A percentile compares a stretch with the other conserved stretches of the same genome.
Evolutionary conservation across 2,888 invertebrate genomes (phyloP).

Genomic region (Trissoscelio sp.): DNA sequence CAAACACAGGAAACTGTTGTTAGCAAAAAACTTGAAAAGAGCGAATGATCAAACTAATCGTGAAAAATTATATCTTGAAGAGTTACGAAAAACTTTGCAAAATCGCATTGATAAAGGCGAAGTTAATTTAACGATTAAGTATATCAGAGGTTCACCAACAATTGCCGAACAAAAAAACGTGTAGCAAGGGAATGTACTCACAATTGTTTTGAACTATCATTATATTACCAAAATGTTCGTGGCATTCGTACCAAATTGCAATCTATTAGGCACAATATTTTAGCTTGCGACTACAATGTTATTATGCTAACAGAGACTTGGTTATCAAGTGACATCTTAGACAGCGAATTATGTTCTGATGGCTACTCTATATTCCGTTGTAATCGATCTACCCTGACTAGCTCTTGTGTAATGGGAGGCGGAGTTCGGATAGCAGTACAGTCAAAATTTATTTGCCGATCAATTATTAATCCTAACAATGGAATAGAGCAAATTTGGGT

Average conservation of each 20-base stretch:
- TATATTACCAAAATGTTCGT: slow-evolving; percentile 26
- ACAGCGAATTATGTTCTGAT: neutral
- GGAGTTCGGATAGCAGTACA: slow-evolving; percentile 2
- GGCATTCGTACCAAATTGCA: slow-evolving; percentile 5
- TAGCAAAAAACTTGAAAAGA: neutral
- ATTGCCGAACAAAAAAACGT: slow-evolving; percentile 3
- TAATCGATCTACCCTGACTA: neutral
- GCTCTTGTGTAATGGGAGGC: neutral
- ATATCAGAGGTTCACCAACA: neutral
- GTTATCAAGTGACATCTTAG: neutral
- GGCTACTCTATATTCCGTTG: neutral
- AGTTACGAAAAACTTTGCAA: neutral
- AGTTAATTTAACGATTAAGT: slow-evolving; percentile 1
- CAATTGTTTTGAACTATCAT: neutral
- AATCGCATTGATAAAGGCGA: neutral
- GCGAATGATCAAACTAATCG: neutral
- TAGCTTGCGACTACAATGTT: neutral
- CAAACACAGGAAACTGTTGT: neutral
- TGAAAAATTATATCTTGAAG: neutral
- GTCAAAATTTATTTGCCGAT: neutral
- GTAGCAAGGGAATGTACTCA: neutral
- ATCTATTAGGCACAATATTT: neutral
- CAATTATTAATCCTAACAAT: neutral
- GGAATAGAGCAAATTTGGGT: neutral
- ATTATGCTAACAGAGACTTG: slow-evolving; percentile 1